These are phyloP conservation scores for Pogonognathellus flavescens DNA, from an alignment of 1,140 invertebrate genomes.

Conservation along the genomic window DNA sequence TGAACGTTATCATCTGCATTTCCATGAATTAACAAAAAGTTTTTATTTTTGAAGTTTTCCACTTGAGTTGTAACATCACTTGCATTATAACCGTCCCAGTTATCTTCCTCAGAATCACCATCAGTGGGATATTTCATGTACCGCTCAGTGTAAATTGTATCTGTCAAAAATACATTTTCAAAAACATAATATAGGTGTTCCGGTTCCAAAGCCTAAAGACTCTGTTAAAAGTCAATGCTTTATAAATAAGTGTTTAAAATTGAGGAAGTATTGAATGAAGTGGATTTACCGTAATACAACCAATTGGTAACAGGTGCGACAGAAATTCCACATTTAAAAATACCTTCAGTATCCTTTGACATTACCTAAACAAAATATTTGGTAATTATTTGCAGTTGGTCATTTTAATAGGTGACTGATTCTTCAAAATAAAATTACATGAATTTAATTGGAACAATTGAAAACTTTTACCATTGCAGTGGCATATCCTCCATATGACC, in stretches of 20 bases:
- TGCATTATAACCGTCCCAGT: constrained; percentile 81
- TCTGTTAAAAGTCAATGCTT: no score
- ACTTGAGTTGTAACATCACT: constrained; percentile 80
- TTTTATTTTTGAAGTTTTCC: constrained; percentile 79
- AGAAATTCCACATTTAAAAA: constrained; percentile 92
- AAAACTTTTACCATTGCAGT: constrained; percentile 68
- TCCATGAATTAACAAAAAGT: constrained; percentile 89
- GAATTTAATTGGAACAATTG: neutral
- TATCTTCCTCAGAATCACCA: constrained; percentile 73
- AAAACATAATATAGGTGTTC: no score
- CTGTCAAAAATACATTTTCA: constrained; percentile 76
- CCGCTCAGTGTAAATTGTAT: constrained; percentile 94
- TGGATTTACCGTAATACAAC: constrained; percentile 90
- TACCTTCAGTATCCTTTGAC: constrained; percentile 77
- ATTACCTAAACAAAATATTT: constrained; percentile 70
- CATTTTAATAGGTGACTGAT: neutral
- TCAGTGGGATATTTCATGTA: constrained; percentile 88
- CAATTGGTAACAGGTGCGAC: constrained; percentile 95
- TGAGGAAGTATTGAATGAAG: no score
- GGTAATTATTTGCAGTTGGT: neutral
- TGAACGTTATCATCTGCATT: constrained; percentile 95
- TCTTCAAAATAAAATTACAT: no score
- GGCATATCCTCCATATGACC: constrained; percentile 77
- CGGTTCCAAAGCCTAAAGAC: no score
- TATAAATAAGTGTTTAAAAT: no score